Percentiles rank a stretch among this genome's conserved stretches.
Evolutionary conservation across 23 tunicate genomes (phyloP).

Genomic region (Halocynthia aurantium): DNA sequence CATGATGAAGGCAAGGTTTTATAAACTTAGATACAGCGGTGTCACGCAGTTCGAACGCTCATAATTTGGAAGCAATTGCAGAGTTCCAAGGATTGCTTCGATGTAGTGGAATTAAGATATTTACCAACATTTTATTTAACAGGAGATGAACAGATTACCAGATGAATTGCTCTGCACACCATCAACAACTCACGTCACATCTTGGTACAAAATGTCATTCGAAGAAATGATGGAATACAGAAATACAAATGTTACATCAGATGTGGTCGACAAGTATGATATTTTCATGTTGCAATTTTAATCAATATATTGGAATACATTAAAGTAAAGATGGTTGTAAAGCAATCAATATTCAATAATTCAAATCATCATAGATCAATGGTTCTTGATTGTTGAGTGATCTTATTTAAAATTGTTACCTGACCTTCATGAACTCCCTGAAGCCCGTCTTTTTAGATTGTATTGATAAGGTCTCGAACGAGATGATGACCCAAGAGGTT

Average conservation of each 20-base stretch:
- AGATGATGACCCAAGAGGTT: too few species aligned
- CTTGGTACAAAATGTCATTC: constrained; percentile 87
- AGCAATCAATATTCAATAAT: too few species aligned
- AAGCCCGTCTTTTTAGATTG: too few species aligned
- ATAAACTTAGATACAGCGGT: background rate
- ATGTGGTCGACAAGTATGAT: constrained; percentile 3
- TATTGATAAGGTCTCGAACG: too few species aligned
- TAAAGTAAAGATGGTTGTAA: too few species aligned
- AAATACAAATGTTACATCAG: background rate
- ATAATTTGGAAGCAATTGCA: background rate
- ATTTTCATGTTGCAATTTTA: background rate
- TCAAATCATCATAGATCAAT: too few species aligned
- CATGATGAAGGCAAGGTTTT: constrained; percentile 74
- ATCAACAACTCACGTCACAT: constrained; percentile 69
- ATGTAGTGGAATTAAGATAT: background rate
- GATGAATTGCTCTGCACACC: constrained; percentile 72
- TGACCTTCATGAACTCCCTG: too few species aligned
- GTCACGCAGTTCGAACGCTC: background rate
- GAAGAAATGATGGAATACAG: constrained; percentile 69
- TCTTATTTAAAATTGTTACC: too few species aligned
- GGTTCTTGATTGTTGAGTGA: too few species aligned
- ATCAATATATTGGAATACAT: too few species aligned
- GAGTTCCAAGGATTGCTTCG: background rate
- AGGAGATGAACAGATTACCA: constrained; percentile 97
- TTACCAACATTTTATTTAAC: background rate